These are phyloP conservation scores for Amphibalanus amphitrite DNA, from an alignment of 1,140 invertebrate genomes.

Conservation along the genomic window DNA sequence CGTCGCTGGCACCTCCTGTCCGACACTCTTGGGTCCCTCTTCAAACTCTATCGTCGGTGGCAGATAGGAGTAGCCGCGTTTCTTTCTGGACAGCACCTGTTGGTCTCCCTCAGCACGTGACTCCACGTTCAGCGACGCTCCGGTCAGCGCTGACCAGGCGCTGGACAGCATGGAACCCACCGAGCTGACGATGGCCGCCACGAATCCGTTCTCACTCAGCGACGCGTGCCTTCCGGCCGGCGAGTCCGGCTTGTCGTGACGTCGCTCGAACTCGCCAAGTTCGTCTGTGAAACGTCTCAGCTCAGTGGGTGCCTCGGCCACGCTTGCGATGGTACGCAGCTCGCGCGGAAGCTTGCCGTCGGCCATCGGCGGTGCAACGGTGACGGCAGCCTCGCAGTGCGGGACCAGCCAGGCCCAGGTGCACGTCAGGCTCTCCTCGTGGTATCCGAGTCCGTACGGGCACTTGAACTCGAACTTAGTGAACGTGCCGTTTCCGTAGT, in stretches of 20 bases:
- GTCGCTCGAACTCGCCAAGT: not conserved
- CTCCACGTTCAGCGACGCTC: too few relatives aligned
- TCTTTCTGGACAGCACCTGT: not conserved
- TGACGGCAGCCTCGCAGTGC: constrained; percentile 36
- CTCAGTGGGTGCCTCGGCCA: too few relatives aligned
- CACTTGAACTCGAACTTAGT: constrained; percentile 65
- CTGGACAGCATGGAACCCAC: not conserved
- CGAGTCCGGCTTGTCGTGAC: not conserved
- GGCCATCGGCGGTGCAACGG: not conserved
- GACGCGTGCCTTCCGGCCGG: not conserved
- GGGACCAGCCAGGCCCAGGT: constrained; percentile 67
- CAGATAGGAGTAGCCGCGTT: not conserved
- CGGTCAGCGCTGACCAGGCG: not conserved
- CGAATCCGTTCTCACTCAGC: not conserved
- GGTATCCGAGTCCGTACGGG: constrained; percentile 61
- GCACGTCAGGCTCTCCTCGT: constrained; percentile 47
- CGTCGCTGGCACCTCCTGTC: too few relatives aligned
- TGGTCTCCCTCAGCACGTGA: too few relatives aligned
- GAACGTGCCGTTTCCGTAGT: constrained; percentile 40
- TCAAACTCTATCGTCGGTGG: not conserved
- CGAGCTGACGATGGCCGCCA: not conserved
- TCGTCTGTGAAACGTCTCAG: not conserved
- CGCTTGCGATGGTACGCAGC: not conserved
- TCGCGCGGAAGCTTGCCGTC: not conserved
- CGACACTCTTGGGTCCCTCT: too few relatives aligned